These are phyloP conservation scores for Momotus momota DNA, from an alignment of 2,797 vertebrate genomes.

Conservation along the genomic window DNA sequence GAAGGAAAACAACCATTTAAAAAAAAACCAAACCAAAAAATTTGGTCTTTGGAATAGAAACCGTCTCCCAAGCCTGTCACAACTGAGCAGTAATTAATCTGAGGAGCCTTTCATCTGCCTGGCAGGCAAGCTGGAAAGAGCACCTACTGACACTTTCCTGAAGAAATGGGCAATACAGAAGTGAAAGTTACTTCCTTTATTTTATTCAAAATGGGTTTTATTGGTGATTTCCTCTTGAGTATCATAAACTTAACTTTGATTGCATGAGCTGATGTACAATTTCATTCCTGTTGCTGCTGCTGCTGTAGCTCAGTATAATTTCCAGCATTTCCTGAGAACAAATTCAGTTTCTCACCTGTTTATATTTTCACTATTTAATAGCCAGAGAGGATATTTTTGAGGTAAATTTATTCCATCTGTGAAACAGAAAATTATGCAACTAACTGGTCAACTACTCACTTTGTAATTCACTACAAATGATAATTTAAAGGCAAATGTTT, in stretches of 20 bases:
- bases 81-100: constrained; percentile 56
- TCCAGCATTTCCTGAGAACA: not conserved
- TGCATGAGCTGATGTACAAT: not conserved
- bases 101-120: constrained; percentile 32
- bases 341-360: not conserved
- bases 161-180: not conserved
- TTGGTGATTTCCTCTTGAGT: constrained; percentile 21
- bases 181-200: not conserved
- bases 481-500: not conserved
- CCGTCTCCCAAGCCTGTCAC: not conserved
- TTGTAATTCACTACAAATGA: not conserved
- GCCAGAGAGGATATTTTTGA: not conserved
- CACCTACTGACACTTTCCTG: not conserved
- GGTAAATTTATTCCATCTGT: not conserved
- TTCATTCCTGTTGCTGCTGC: not conserved
- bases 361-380: not conserved
- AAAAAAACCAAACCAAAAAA: not conserved
- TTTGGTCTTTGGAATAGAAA: not conserved
- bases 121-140: constrained; percentile 28
- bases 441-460: not conserved
- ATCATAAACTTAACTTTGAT: not conserved
- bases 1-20: constrained; percentile 19
- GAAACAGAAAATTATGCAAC: not conserved
- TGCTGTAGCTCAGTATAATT: not conserved
- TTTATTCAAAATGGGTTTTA: not conserved